These are phyloP conservation scores for Vanessa tameamea DNA, from an alignment of 1,140 invertebrate genomes.

Conservation along the genomic window DNA sequence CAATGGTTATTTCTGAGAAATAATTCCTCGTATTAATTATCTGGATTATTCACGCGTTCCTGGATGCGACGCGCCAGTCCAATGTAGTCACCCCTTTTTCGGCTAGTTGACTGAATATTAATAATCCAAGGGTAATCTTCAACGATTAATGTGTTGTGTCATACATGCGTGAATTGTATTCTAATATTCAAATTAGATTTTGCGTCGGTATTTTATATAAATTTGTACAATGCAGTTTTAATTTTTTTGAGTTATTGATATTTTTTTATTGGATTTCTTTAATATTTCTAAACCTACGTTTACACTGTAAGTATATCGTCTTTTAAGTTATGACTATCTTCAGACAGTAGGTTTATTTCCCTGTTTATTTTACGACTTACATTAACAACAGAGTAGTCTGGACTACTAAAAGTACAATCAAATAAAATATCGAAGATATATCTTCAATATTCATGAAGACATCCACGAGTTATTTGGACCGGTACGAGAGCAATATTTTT, in stretches of 20 bases:
- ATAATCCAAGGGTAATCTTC: conserved; percentile 59
- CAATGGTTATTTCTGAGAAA: conserved; percentile 40
- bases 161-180: conserved; percentile 35
- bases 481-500: conserved; percentile 74
- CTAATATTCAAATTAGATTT: conserved; percentile 28
- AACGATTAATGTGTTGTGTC: conserved; percentile 53
- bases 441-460: conserved; percentile 80
- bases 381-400: conserved; percentile 56
- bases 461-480: conserved; percentile 71
- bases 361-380: conserved; percentile 47
- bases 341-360: background rate
- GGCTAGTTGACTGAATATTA: conserved; percentile 57
- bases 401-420: conserved; percentile 59
- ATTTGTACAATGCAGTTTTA: too few species aligned
- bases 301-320: background rate
- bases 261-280: too few species aligned
- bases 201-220: conserved; percentile 15
- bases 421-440: conserved; percentile 69
- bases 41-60: conserved; percentile 55
- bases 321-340: background rate
- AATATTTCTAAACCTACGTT: too few species aligned
- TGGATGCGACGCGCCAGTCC: conserved; percentile 49
- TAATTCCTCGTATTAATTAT: conserved; percentile 58
- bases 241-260: too few species aligned
- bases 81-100: conserved; percentile 60